Base-by-base conservation (phyloP, 2,113 vertebrate genomes). In the Atherinomorus stipes region DNA sequence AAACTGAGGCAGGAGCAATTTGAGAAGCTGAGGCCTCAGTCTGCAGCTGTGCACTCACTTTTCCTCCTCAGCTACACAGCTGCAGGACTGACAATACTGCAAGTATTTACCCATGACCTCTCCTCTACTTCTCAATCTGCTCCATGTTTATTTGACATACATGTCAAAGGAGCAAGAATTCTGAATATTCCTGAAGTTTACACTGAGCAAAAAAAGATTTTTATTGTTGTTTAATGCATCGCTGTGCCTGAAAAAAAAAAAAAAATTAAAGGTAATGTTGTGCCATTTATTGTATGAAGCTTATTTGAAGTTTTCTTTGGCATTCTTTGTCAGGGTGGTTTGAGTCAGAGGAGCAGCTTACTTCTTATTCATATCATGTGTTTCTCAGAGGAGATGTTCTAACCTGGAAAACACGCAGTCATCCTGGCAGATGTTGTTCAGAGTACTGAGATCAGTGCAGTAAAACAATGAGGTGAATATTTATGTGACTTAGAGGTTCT, bases 1-100 rank as follows among this genome's bases (percentile, higher is more conserved):
- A 94, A 94, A 91, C 88, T 25, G 81, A 85, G 84, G 86, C 81
- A 85, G 77, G 85, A 89, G 91, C 90, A 94, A 92, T 90, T 83
- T 90, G 91, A 92, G 91, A 93, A 79, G 85, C 68, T 52, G 86
- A 88, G 88, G 86, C 89, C 88, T 85, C 72, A 2, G 78, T 85
- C 85, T 91, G 90, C 93, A 93, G 93, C 92, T 93, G 91, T 91
- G 88, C 85, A 80, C 76, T 85, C 70, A 54, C 50, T 81, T 78
- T 89, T 72, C 78, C 76, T 85, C 76, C 85, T 83, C 72, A 71
- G 77, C 83, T 70, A 50, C 75, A 59, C 81, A 89, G 83, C 84
- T 89, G 88, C 88, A 75, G 28, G 50, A 86, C 31, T 53, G 78
- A 89, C 85, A 84, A 85, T 73, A 64, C 76, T 82, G 52, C 80